phyloP scores from a whole-genome alignment of 2,113 vertebrate genomes.

The Recurvirostra avosetta region DNA sequence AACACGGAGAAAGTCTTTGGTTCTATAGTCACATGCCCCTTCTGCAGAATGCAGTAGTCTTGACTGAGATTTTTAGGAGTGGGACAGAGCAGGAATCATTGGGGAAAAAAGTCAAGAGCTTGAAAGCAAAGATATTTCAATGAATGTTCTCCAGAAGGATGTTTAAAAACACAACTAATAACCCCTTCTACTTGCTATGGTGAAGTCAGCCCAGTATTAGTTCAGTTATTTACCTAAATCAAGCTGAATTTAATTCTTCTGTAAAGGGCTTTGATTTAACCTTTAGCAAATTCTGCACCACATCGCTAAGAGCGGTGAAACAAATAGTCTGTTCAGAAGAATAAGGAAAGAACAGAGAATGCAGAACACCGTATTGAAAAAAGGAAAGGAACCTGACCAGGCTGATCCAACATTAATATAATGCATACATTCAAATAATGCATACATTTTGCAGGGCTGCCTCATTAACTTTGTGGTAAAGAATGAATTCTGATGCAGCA shows the following conservation, averaged over 20 bases:
- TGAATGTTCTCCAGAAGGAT: neutral
- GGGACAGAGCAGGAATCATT: neutral
- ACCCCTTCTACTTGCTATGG: neutral
- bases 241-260: neutral
- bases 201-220: neutral
- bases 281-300: neutral
- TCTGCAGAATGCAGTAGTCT: neutral
- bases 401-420: neutral
- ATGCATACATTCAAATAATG: neutral
- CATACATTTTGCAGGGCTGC: neutral
- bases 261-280: neutral
- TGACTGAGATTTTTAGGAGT: neutral
- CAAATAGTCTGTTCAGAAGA: neutral
- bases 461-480: neutral
- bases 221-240: neutral
- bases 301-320: neutral
- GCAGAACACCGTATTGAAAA: neutral
- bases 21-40: neutral
- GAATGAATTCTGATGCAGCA: neutral
- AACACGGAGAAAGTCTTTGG: neutral
- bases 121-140: neutral
- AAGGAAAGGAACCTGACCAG: neutral
- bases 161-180: neutral
- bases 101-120: neutral
- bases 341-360: neutral